These are phyloP conservation scores for Cottus gobio DNA, from an alignment of 2,113 vertebrate genomes.

Conservation along the genomic window DNA sequence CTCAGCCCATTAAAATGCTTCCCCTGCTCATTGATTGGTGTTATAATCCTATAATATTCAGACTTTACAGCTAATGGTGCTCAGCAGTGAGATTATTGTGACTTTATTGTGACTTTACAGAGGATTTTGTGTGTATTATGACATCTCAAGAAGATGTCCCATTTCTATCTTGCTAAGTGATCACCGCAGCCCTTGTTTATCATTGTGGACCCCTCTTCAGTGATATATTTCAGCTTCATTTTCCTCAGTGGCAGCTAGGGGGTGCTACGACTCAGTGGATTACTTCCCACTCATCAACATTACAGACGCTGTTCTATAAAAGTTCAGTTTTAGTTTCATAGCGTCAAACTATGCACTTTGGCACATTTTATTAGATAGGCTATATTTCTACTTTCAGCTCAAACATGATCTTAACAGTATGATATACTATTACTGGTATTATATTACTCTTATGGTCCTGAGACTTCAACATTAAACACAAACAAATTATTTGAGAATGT, in stretches of 20 bases:
- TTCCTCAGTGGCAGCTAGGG: conserved; percentile 10
- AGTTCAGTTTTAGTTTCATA: background rate
- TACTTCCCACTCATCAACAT: background rate
- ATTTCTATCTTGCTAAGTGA: background rate
- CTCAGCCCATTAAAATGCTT: conserved; percentile 29
- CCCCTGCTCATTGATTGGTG: conserved; percentile 29
- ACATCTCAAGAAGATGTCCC: background rate
- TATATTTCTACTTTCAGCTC: background rate
- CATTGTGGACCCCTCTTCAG: background rate
- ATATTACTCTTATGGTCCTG: background rate
- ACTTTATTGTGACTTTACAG: background rate
- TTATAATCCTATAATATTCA: conserved; percentile 28
- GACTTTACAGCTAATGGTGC: background rate
- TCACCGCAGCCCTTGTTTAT: background rate
- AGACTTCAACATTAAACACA: background rate
- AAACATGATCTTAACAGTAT: background rate
- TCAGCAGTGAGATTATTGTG: conserved; percentile 20
- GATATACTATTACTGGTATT: background rate
- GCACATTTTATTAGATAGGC: background rate
- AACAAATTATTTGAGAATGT: background rate
- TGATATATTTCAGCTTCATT: background rate
- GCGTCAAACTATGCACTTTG: background rate
- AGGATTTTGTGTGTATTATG: conserved; percentile 1
- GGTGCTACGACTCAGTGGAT: background rate
- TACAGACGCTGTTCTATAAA: background rate